Conservation (phyloP, 2,113 vertebrate genomes). For the Hippocampus zosterae region DNA sequence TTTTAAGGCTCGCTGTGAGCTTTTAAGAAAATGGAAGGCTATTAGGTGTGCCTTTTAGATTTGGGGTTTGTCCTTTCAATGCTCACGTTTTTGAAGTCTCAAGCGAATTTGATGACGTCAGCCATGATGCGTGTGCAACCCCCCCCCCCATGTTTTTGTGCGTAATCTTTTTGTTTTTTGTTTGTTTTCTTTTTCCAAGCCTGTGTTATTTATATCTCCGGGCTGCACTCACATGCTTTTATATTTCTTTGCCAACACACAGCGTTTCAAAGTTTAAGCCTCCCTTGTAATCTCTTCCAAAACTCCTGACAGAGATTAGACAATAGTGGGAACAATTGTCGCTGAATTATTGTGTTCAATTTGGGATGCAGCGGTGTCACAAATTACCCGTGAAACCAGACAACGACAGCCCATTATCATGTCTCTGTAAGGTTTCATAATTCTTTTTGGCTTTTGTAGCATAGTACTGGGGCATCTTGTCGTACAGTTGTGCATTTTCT, state of each 20-base stretch:
- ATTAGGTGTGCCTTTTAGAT: too few species aligned
- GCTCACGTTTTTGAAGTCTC: neutral
- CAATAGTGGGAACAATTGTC: neutral
- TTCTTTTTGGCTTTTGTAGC: too few species aligned
- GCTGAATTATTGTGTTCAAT: neutral
- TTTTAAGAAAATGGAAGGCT: too few species aligned
- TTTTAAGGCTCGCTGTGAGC: too few species aligned
- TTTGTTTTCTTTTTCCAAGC: neutral
- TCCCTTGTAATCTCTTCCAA: neutral
- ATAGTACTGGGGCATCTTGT: too few species aligned
- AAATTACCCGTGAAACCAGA: neutral
- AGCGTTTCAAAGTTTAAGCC: conserved; percentile 15
- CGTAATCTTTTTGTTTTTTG: neutral
- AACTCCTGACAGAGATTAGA: neutral
- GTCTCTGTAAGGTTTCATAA: too few species aligned
- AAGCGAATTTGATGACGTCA: neutral
- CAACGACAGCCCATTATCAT: neutral
- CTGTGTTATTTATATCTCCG: neutral
- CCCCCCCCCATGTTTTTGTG: neutral
- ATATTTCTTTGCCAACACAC: neutral
- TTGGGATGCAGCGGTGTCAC: neutral
- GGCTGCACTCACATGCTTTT: conserved; percentile 5
- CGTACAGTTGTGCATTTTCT: too few species aligned
- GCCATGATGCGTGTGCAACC: neutral
- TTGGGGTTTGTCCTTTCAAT: too few species aligned